Evolutionary conservation across 2,113 vertebrate species (phyloP).

Genomic region (Sciurus niger): DNA sequence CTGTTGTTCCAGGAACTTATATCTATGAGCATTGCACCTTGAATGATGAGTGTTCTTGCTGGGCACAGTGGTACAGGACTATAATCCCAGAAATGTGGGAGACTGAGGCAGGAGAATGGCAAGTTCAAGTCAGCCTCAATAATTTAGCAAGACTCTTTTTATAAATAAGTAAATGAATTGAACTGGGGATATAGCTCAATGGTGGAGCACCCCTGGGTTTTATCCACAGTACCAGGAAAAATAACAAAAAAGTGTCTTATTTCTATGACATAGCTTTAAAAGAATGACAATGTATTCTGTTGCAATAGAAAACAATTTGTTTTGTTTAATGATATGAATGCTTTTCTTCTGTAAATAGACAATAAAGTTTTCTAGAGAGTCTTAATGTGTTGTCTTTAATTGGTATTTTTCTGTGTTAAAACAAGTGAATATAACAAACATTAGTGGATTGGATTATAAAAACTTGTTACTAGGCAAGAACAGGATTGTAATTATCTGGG

Average conservation of each 20-base stretch:
- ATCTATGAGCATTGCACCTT: slow-evolving; percentile 99
- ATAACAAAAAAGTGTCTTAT: too few relatives aligned
- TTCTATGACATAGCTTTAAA: slow-evolving; percentile 24
- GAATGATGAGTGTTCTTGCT: slow-evolving; percentile 94
- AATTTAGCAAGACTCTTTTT: background rate
- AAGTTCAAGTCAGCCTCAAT: background rate
- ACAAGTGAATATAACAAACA: slow-evolving; percentile 68
- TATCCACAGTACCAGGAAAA: background rate
- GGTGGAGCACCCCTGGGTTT: background rate
- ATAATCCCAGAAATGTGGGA: background rate
- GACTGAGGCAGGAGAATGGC: background rate
- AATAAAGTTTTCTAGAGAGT: slow-evolving; percentile 88
- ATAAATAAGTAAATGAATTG: background rate
- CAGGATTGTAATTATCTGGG: slow-evolving; percentile 74
- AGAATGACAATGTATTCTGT: background rate
- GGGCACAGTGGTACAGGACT: background rate
- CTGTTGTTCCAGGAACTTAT: slow-evolving; percentile 98
- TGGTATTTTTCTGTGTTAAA: slow-evolving; percentile 75
- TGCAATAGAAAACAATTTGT: slow-evolving; percentile 70
- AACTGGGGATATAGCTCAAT: background rate
- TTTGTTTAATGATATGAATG: slow-evolving; percentile 79
- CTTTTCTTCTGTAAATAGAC: slow-evolving; percentile 89
- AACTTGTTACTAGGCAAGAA: slow-evolving; percentile 80
- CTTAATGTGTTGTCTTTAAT: slow-evolving; percentile 84
- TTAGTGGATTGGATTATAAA: slow-evolving; percentile 76